Base-by-base conservation (phyloP, 2,888 invertebrate genomes). In the Cyrtodaria siliqua region DNA sequence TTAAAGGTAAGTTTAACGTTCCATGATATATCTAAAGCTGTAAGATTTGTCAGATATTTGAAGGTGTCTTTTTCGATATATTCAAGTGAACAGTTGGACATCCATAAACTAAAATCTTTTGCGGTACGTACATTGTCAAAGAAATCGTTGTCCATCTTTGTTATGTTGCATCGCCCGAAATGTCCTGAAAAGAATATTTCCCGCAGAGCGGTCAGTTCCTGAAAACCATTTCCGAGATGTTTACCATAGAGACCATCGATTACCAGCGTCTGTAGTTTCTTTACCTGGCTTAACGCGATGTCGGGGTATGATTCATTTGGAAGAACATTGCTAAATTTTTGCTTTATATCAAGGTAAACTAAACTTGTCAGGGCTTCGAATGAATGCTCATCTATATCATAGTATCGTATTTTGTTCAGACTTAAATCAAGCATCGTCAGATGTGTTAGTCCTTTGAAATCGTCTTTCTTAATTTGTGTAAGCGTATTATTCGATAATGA, bases 151-250 rank as follows among this genome's bases (percentile, higher is more conserved):
- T 18, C 23, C 12, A 56, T 2, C 14, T 33, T n/a, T 9, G 47
- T 40, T 18, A 64, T 64, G 1, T 27, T 18, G n/a, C 64, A 64
- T 14, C 47, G 20, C 12, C 64, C 64, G 40, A 55, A 64, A 14
- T 64, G 27, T 12, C 64, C 56, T 0, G 64, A 64, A n/a, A 64
- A 16, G 33, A 55, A 64, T 16, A 64, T 44, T n/a, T 47, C 64
- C 0, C 23, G 20, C 8, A 64, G 9, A 16, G 42, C 47, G 4
- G 53, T 24, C 2, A 67, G 2, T 8, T 49, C 1, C 14, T 38
- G 27, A 2, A 52, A 33, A 27, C 9, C 42, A 9, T 33, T 3
- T 9, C 20, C 44, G 6, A 44, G 20, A 44, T 3, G 4, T 44
- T 18, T 6, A 44, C 23, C 26, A 18, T 56, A 49, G 1, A 67